Evolutionary conservation across 2,888 invertebrate genomes (phyloP).

Genomic region (Magallana nippona): DNA sequence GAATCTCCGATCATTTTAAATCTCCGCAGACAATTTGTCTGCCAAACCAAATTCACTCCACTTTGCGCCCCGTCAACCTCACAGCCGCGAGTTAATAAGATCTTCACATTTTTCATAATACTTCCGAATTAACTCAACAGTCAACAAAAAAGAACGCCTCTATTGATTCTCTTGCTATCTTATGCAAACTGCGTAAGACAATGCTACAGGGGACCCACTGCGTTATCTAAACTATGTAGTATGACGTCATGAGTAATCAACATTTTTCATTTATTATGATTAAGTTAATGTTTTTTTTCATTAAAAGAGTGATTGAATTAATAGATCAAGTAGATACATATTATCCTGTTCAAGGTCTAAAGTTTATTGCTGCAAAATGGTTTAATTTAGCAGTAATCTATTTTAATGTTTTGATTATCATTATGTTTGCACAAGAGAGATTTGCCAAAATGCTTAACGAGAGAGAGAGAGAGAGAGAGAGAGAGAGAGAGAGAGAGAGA

Average conservation of each 20-base stretch:
- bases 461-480: no score
- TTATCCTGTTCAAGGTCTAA: neutral
- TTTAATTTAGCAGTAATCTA: neutral
- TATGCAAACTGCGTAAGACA: neutral
- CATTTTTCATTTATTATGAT: neutral
- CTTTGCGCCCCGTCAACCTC: constrained; percentile 14
- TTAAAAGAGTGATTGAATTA: no score
- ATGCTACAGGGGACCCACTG: neutral
- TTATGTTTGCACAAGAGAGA: no score
- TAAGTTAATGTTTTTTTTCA: no score
- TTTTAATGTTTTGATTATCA: neutral
- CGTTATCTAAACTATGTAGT: no score
- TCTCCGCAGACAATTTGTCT: constrained; percentile 26
- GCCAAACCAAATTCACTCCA: constrained; percentile 13
- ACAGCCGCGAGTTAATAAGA: neutral
- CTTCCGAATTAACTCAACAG: neutral
- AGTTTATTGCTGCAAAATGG: constrained; percentile 86
- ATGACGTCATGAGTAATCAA: neutral
- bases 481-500: constrained; percentile 89
- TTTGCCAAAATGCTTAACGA: no score
- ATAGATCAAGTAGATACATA: no score
- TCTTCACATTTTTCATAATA: neutral
- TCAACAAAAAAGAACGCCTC: neutral
- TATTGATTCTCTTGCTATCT: neutral
- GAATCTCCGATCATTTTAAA: neutral